phyloP scores from a whole-genome alignment of 2,888 invertebrate species.

The Eubasilissa splendida region DNA sequence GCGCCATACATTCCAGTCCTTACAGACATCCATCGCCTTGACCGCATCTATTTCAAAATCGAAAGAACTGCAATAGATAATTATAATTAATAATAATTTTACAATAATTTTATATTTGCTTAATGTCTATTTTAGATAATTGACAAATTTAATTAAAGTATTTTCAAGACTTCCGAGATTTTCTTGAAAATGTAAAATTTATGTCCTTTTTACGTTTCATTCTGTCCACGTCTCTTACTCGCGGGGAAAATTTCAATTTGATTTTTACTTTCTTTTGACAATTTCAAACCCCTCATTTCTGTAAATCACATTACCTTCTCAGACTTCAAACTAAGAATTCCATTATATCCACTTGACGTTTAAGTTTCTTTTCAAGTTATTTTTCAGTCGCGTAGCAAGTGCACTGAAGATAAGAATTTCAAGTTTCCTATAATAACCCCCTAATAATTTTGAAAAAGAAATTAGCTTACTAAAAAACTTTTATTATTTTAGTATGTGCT shows the following conservation, averaged over 20 bases:
- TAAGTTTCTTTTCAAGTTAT: constrained; percentile 1
- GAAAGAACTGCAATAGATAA: too few species aligned
- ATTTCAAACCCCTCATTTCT: constrained; percentile 3
- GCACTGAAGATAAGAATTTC: constrained; percentile 19
- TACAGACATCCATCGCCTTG: too few species aligned
- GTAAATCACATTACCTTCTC: constrained; percentile 20
- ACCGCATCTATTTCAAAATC: too few species aligned
- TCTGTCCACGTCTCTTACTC: not conserved
- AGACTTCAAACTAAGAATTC: constrained; percentile 16
- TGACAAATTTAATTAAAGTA: too few species aligned
- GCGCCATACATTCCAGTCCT: too few species aligned
- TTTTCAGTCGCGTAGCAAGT: constrained; percentile 24
- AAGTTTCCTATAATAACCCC: not conserved
- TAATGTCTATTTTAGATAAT: too few species aligned
- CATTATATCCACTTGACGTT: constrained; percentile 7
- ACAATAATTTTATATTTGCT: too few species aligned
- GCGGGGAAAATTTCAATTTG: constrained; percentile 13
- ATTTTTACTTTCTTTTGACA: constrained; percentile 16
- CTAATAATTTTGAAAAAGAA: not conserved
- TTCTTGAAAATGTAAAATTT: too few species aligned
- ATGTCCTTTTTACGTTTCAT: not conserved
- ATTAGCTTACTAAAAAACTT: not conserved
- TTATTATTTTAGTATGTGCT: not conserved
- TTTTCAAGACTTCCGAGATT: too few species aligned
- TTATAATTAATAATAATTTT: too few species aligned